Percentiles rank a stretch among this genome's conserved stretches.
Conservation (phyloP, 2,888 invertebrate species). For the Muscina levida region DNA sequence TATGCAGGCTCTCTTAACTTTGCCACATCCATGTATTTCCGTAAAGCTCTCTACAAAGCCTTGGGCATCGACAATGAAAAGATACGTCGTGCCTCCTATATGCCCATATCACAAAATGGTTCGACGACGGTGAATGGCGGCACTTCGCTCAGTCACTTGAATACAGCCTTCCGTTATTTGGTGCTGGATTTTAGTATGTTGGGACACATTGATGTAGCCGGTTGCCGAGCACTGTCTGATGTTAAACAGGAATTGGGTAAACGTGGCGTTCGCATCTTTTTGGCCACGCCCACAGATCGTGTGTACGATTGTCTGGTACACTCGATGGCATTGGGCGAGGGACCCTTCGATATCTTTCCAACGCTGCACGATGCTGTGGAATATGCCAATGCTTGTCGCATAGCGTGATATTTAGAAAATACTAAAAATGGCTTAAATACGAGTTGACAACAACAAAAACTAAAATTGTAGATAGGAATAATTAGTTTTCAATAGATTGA, state of each 20-base stretch:
- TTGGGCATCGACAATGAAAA: slow-evolving; percentile 80
- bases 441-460: neutral
- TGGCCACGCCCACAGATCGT: slow-evolving; percentile 82
- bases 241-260: slow-evolving; percentile 81
- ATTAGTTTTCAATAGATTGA: too few relatives aligned
- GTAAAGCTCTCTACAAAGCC: slow-evolving; percentile 81
- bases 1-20: slow-evolving; percentile 86
- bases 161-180: slow-evolving; percentile 72
- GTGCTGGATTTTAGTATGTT: slow-evolving; percentile 85
- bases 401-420: slow-evolving; percentile 71
- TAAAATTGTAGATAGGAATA: too few relatives aligned
- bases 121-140: slow-evolving; percentile 43
- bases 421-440: neutral
- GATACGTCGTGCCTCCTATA: slow-evolving; percentile 69
- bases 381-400: slow-evolving; percentile 77
- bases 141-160: slow-evolving; percentile 61
- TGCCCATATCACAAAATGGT: slow-evolving; percentile 69
- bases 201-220: slow-evolving; percentile 84
- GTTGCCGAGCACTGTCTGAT: slow-evolving; percentile 82
- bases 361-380: slow-evolving; percentile 84
- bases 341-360: slow-evolving; percentile 81
- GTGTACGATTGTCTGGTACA: slow-evolving; percentile 78
- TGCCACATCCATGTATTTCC: slow-evolving; percentile 83
- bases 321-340: slow-evolving; percentile 77
- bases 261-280: slow-evolving; percentile 81